Evolutionary conservation across 2,888 invertebrate genomes (phyloP).

Genomic region (Drosophila nr. perissopoda): DNA sequence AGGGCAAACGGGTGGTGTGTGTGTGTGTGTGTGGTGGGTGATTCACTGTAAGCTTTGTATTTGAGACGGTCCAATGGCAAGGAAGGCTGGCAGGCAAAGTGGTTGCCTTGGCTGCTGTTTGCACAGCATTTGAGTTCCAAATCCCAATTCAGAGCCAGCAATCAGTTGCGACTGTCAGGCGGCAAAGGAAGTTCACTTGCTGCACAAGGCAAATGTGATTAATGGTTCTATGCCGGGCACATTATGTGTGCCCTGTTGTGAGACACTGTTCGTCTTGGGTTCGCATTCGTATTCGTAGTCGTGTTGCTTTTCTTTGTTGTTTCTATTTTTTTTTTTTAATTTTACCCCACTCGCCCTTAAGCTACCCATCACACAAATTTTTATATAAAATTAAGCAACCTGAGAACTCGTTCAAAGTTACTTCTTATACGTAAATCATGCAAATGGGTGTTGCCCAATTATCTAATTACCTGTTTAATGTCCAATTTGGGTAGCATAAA

Average conservation of each 20-base stretch:
- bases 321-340: slow-evolving; percentile 17
- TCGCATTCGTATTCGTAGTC: slow-evolving; percentile 23
- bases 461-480: slow-evolving; percentile 57
- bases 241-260: slow-evolving; percentile 73
- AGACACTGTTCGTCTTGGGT: slow-evolving; percentile 44
- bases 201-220: slow-evolving; percentile 84
- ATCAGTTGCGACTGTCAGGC: slow-evolving; percentile 84
- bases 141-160: slow-evolving; percentile 83
- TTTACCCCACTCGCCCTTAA: slow-evolving; percentile 53
- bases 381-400: slow-evolving; percentile 52
- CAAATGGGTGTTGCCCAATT: slow-evolving; percentile 41
- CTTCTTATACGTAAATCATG: slow-evolving; percentile 24
- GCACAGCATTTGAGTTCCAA: slow-evolving; percentile 73
- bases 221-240: slow-evolving; percentile 83
- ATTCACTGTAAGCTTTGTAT: slow-evolving; percentile 44
- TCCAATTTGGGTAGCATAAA: slow-evolving; percentile 9
- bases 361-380: slow-evolving; percentile 66
- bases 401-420: slow-evolving; percentile 30
- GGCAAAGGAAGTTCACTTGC: slow-evolving; percentile 84
- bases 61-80: slow-evolving; percentile 27
- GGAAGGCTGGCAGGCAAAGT: slow-evolving; percentile 17
- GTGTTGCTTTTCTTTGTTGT: slow-evolving; percentile 52
- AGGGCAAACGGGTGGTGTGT: slow-evolving; percentile 12
- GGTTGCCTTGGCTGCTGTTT: slow-evolving; percentile 40
- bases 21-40: slow-evolving; percentile 17